A percentile compares a stretch with the other conserved stretches of the same genome.
Evolutionary conservation across 2,113 vertebrate genomes (phyloP).

Genomic region (Prolemur simus): DNA sequence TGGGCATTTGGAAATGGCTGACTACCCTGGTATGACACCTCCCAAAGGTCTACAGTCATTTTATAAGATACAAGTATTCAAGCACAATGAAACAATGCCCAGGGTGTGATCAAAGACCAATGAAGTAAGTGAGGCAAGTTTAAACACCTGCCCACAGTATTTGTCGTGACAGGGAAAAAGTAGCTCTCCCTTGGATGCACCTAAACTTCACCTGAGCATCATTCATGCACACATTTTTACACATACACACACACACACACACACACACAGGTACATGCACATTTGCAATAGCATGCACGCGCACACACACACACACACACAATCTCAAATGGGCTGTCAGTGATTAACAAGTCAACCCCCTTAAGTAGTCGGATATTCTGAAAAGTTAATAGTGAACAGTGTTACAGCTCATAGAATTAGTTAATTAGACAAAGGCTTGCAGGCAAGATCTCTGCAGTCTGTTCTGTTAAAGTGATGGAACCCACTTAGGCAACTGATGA

Average conservation of each 20-base stretch:
- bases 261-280: background rate
- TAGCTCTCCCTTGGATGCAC: background rate
- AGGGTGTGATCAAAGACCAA: background rate
- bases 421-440: constrained; percentile 78
- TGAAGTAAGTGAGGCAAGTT: background rate
- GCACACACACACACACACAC: background rate
- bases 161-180: background rate
- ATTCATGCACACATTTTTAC: background rate
- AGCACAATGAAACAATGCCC: background rate
- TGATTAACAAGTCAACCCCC: constrained; percentile 73
- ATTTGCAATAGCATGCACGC: background rate
- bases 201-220: background rate
- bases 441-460: constrained; percentile 73
- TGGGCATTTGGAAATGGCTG: constrained; percentile 61
- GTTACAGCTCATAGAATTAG: constrained; percentile 77
- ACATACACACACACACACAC: too few species aligned
- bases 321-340: constrained; percentile 28
- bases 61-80: background rate
- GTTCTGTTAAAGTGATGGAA: constrained; percentile 68
- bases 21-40: constrained; percentile 26
- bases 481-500: constrained; percentile 74
- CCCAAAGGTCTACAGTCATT: constrained; percentile 15
- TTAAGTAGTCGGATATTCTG: constrained; percentile 69
- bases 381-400: constrained; percentile 72
- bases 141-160: background rate